Conservation (phyloP, 2,888 invertebrate species). For the Nipponacmea schrenckii region DNA sequence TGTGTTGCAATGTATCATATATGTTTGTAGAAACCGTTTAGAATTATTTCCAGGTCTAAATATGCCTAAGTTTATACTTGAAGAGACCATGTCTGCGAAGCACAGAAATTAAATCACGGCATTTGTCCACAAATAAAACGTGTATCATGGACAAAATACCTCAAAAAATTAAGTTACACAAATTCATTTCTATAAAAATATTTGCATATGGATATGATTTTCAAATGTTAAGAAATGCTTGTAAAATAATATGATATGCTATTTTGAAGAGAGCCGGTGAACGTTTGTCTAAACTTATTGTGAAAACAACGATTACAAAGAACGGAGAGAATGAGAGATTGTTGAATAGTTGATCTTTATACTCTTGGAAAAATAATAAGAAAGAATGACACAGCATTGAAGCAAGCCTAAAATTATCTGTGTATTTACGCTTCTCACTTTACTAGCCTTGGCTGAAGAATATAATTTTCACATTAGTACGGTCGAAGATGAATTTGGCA, state of each 20-base stretch:
- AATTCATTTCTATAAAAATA: too few relatives aligned
- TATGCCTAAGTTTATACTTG: too few relatives aligned
- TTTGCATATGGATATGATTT: too few relatives aligned
- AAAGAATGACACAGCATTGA: not conserved
- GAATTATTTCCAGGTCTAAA: too few relatives aligned
- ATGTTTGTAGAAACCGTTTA: too few relatives aligned
- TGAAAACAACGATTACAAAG: not conserved
- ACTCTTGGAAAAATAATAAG: not conserved
- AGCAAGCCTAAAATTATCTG: not conserved
- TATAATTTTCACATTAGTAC: constrained; percentile 6
- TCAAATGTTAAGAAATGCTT: too few relatives aligned
- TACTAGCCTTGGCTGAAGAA: not conserved
- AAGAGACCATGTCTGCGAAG: too few relatives aligned
- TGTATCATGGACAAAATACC: too few relatives aligned
- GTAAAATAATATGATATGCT: not conserved
- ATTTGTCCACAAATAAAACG: too few relatives aligned
- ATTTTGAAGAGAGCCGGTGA: not conserved
- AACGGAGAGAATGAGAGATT: not conserved
- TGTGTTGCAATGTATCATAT: too few relatives aligned
- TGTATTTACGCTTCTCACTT: not conserved
- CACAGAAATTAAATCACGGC: too few relatives aligned
- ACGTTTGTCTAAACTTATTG: not conserved
- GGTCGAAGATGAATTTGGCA: not conserved
- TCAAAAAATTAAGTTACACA: too few relatives aligned
- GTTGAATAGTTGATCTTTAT: not conserved